Evolutionary conservation across 2,888 invertebrate genomes (phyloP).

Genomic region (Cynaeus angustus): DNA sequence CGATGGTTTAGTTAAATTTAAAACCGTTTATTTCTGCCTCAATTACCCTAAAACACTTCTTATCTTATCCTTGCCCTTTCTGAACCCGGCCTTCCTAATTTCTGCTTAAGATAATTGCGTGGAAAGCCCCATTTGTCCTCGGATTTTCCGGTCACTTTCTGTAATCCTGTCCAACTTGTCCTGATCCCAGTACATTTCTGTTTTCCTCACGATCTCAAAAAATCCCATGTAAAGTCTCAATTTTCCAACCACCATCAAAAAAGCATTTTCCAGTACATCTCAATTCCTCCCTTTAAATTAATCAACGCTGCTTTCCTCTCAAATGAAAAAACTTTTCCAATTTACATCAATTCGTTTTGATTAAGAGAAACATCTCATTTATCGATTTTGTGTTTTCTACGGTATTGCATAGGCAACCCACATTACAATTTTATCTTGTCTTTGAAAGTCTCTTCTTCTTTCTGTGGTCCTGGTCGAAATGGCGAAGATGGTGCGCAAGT

Average conservation of each 20-base stretch:
- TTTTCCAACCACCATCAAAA: neutral
- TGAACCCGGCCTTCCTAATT: neutral
- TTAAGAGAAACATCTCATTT: slow-evolving; percentile 18
- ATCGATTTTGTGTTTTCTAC: neutral
- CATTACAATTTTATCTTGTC: neutral
- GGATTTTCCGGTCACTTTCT: slow-evolving; percentile 11
- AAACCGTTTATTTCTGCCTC: neutral
- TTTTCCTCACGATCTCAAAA: neutral
- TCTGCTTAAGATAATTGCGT: neutral
- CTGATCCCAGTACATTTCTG: slow-evolving; percentile 2
- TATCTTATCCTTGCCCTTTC: neutral
- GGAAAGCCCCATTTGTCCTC: slow-evolving; percentile 1
- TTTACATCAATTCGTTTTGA: slow-evolving; percentile 6
- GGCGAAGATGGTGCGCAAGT: slow-evolving; percentile 70
- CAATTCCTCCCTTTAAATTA: neutral
- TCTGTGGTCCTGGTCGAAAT: slow-evolving; percentile 64
- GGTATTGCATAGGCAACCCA: slow-evolving; percentile 31
- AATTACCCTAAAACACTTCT: slow-evolving; percentile 5
- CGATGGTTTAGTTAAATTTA: too few species aligned
- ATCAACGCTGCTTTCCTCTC: neutral
- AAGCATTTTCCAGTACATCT: neutral
- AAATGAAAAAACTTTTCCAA: slow-evolving; percentile 15
- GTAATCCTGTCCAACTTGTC: slow-evolving; percentile 7
- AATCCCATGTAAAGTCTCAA: neutral
- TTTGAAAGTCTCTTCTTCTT: slow-evolving; percentile 54